Evolutionary conservation across 2,113 vertebrate species (phyloP), one percentile per base, ranked within the genome.

Genomic region (Atractosteus spatula): DNA sequence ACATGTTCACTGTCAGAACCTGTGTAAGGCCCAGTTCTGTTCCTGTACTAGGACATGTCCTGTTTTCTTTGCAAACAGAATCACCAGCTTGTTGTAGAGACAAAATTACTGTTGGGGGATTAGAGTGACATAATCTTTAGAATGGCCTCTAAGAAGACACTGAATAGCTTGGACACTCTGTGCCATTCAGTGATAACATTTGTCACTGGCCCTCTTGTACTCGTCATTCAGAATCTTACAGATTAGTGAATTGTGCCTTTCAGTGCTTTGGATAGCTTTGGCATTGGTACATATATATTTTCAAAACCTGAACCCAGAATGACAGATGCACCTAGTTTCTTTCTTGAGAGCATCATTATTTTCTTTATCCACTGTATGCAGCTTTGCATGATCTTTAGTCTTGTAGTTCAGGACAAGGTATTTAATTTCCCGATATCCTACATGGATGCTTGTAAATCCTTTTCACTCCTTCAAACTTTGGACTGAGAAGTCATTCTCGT

Each of bases 131-230:
- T 93, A 90, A 93, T 93, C 88, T 90, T 82, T 82, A 84, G 80
- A 80, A 83, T 89, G 88, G 89, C 85, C 89, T 84, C 86, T 86
- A 84, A 91, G 85, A 75, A 80, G 82, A 83, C 79, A 76, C 84
- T 92, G 91, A 92, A 92, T 90, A 87, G 89, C 85, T 83, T 89
- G 89, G 90, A 88, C 88, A 90, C 86, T 91, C 88, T 88, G 86
- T 93, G 90, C 87, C 88, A 89, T 73, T 71, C 78, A n/a, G 90
- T 91, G 91, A 93, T 93, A 93, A 93, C 90, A 89, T 91, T 91
- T 89, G 89, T 93, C 86, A 90, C 85, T 45, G 78, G 87, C 88
- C 85, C 87, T 89, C 86, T 90, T 85, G 78, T 75, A 84, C 81
- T 86, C 85, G 79, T 86, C 90, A 90, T 90, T 90, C 89, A 90